A percentile compares a stretch with the other conserved stretches of the same genome.
These are phyloP conservation scores for Syngnathus scovelli DNA, from an alignment of 2,113 vertebrate genomes.

Conservation along the genomic window DNA sequence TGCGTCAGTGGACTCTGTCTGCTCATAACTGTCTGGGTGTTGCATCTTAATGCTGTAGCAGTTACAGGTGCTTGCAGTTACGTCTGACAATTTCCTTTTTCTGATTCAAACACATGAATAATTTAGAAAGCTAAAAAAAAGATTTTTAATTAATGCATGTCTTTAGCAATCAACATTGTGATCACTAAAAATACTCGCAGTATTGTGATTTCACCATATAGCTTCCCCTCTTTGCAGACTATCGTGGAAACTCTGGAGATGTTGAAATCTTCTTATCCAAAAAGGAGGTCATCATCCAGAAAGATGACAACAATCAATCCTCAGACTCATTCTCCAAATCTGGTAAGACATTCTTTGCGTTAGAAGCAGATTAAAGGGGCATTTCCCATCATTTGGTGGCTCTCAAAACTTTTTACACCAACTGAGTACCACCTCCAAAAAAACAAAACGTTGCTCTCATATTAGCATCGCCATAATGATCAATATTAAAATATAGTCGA, in stretches of 20 bases:
- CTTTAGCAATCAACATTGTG: background rate
- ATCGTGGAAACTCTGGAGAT: slow-evolving; percentile 16
- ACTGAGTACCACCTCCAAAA: background rate
- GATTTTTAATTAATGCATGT: background rate
- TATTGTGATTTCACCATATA: background rate
- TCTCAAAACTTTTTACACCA: background rate
- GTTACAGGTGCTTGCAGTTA: slow-evolving; percentile 56
- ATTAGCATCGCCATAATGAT: background rate
- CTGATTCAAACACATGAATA: background rate
- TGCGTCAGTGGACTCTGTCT: slow-evolving; percentile 63
- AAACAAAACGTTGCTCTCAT: no score
- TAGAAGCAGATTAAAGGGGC: no score
- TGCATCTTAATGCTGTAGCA: slow-evolving; percentile 30
- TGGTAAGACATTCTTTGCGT: slow-evolving; percentile 40
- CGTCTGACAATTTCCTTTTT: background rate
- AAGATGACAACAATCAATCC: slow-evolving; percentile 52
- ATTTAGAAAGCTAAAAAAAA: background rate
- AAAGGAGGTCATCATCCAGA: slow-evolving; percentile 48
- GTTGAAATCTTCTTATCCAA: slow-evolving; percentile 36
- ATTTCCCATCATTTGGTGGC: background rate
- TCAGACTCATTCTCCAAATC: slow-evolving; percentile 31
- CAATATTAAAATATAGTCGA: background rate
- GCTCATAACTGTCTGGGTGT: slow-evolving; percentile 55
- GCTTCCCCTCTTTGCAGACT: slow-evolving; percentile 24
- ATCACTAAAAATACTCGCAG: background rate